Base-by-base conservation (phyloP, 2,888 invertebrate genomes). In the Drosophila emarginata region DNA sequence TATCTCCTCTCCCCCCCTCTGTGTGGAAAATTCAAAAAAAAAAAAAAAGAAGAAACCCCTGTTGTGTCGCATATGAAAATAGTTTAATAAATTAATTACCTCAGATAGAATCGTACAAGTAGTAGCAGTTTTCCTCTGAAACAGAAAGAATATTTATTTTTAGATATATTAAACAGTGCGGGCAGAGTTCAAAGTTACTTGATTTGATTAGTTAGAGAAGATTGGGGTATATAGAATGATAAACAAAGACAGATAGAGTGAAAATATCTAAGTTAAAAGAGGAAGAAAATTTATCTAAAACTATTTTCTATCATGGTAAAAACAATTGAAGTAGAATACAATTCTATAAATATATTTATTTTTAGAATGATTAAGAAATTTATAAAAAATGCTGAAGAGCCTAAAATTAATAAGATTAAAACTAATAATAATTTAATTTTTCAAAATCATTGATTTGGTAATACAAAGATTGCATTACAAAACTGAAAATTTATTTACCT, bases 71-170 rank as follows among this genome's bases (percentile, higher is more conserved):
- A 69, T 74, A 58, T 63, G 61, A 64, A 77, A 77, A 74, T 72
- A 56, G 56, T 71, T 80, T 77, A 72, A 80, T 82, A 80, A 79
- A 82, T 82, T 79, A 82, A 79, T 82, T 82, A 77, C 60, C 74
- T 60, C 32, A 67, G 79, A 74, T 74, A 67, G 77, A 77, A 77
- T 79, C 74, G 70, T 67, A 71, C 60, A 70, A 61, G 60, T 61
- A 61, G 60, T 51, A 36, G 51, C 57, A 36, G 36, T 18, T 50
- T 21, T 26, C 26, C 18, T 15, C 9, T 23, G 21, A 23, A 39
- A 57, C 18, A 57, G 59, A 61, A 52, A 28, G 11, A 39, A 57
- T 50, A 62, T 56, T 11, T 71, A 62, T 54, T 58, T 67, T 66
- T 70, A 54, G 59, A 66, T 61, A 14, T 61, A 57, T 54, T 69